Percentiles rank a stretch among this genome's conserved stretches.
Conservation (phyloP, 2,797 vertebrate genomes). For the Chelmon rostratus region DNA sequence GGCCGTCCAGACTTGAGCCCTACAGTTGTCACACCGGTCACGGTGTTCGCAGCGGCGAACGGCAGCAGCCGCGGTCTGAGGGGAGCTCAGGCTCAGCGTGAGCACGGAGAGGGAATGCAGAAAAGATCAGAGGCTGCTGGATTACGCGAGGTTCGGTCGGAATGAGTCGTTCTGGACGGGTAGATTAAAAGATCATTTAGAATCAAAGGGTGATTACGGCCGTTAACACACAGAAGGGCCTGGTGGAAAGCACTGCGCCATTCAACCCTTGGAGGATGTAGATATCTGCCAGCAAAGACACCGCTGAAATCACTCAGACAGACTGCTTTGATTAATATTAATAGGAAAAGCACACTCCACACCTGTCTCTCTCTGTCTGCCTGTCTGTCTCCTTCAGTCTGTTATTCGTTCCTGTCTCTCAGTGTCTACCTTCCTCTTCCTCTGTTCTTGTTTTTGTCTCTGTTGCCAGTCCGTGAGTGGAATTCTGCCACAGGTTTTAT, state of each 20-base stretch:
- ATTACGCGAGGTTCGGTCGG: slow-evolving; percentile 61
- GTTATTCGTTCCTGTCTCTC: slow-evolving; percentile 26
- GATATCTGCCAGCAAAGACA: slow-evolving; percentile 52
- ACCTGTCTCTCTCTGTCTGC: slow-evolving; percentile 43
- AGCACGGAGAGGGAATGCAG: slow-evolving; percentile 28
- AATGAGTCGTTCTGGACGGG: slow-evolving; percentile 62
- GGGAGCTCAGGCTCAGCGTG: slow-evolving; percentile 30
- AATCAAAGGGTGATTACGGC: slow-evolving; percentile 64
- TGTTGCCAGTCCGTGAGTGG: slow-evolving; percentile 49
- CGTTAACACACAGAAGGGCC: slow-evolving; percentile 47
- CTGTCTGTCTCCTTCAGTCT: slow-evolving; percentile 14
- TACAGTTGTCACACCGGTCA: slow-evolving; percentile 72
- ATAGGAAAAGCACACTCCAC: slow-evolving; percentile 54
- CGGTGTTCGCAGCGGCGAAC: slow-evolving; percentile 38
- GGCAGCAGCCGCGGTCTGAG: slow-evolving; percentile 13
- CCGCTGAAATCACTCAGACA: slow-evolving; percentile 57
- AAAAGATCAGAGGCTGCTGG: slow-evolving; percentile 53
- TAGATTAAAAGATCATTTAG: slow-evolving; percentile 74
- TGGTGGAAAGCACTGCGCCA: slow-evolving; percentile 37
- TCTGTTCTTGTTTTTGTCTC: slow-evolving; percentile 60
- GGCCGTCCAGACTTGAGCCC: slow-evolving; percentile 50
- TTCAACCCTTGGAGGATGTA: slow-evolving; percentile 48
- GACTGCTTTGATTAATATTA: slow-evolving; percentile 74
- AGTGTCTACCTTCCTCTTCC: slow-evolving; percentile 34
- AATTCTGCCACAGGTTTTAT: slow-evolving; percentile 62